These are phyloP conservation scores for Acheta domesticus DNA, from an alignment of 2,888 invertebrate species.

Conservation along the genomic window DNA sequence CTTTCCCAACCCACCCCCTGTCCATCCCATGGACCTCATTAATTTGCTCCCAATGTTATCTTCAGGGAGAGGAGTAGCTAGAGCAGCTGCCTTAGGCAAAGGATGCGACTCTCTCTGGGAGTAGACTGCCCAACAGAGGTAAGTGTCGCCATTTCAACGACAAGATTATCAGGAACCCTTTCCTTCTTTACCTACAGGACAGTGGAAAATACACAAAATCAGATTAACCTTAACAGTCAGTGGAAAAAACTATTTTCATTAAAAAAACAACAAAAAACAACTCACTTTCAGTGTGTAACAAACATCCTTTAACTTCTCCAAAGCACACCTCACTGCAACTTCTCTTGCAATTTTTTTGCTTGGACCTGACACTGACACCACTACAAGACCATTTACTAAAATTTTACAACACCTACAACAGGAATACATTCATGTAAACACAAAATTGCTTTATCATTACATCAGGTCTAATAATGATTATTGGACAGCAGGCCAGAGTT, in stretches of 20 bases:
- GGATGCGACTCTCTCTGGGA: not conserved
- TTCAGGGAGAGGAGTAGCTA: slow-evolving; percentile 40
- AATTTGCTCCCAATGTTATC: slow-evolving; percentile 56
- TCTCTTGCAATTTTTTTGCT: not conserved
- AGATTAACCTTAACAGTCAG: not conserved
- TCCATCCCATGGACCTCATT: slow-evolving; percentile 70
- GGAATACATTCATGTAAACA: not conserved
- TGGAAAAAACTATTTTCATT: not conserved
- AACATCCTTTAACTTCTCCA: not conserved
- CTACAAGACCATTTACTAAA: not conserved
- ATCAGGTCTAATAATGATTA: not conserved
- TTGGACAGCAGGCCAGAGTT: not conserved
- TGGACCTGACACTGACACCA: not conserved
- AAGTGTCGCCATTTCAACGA: not conserved
- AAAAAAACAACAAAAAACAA: not conserved
- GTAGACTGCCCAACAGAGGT: not conserved
- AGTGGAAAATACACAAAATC: not conserved
- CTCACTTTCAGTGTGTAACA: not conserved
- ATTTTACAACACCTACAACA: not conserved
- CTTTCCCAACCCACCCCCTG: slow-evolving; percentile 65
- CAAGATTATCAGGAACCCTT: not conserved
- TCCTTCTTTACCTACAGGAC: not conserved
- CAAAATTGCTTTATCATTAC: not conserved
- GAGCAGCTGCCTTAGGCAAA: not conserved
- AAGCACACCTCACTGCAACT: not conserved